Conservation (phyloP, 2,797 vertebrate genomes). For the Luscinia megarhynchos region DNA sequence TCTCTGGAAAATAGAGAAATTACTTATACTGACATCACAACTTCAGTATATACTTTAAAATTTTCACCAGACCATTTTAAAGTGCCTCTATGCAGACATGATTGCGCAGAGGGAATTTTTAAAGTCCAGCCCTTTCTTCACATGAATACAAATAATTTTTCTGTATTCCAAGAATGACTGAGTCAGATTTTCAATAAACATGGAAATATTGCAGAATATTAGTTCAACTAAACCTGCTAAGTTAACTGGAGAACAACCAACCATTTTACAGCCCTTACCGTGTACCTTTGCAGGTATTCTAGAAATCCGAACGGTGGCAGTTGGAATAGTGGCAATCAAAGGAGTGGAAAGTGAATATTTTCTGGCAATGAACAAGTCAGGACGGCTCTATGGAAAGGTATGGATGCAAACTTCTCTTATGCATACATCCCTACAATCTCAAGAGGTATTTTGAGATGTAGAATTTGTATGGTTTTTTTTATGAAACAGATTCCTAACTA, state of each 20-base stretch:
- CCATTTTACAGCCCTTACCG: slow-evolving; percentile 34
- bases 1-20: neutral
- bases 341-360: slow-evolving; percentile 97
- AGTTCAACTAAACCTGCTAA: slow-evolving; percentile 65
- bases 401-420: neutral
- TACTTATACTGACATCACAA: neutral
- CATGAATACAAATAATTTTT: slow-evolving; percentile 68
- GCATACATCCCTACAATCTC: neutral
- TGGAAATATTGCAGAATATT: slow-evolving; percentile 67
- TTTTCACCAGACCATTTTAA: slow-evolving; percentile 64
- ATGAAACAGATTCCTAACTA: neutral
- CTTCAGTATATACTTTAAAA: slow-evolving; percentile 39
- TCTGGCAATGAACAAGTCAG: slow-evolving; percentile 93
- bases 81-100: slow-evolving; percentile 44
- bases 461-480: neutral
- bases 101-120: slow-evolving; percentile 27
- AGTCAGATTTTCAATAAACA: slow-evolving; percentile 71
- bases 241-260: slow-evolving; percentile 35
- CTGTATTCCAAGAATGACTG: slow-evolving; percentile 71
- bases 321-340: slow-evolving; percentile 96
- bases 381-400: slow-evolving; percentile 97
- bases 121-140: slow-evolving; percentile 71
- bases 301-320: slow-evolving; percentile 96
- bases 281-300: slow-evolving; percentile 89
- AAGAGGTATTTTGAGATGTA: neutral